Base-by-base conservation (phyloP, 2,113 vertebrate genomes). In the Ondatra zibethicus region DNA sequence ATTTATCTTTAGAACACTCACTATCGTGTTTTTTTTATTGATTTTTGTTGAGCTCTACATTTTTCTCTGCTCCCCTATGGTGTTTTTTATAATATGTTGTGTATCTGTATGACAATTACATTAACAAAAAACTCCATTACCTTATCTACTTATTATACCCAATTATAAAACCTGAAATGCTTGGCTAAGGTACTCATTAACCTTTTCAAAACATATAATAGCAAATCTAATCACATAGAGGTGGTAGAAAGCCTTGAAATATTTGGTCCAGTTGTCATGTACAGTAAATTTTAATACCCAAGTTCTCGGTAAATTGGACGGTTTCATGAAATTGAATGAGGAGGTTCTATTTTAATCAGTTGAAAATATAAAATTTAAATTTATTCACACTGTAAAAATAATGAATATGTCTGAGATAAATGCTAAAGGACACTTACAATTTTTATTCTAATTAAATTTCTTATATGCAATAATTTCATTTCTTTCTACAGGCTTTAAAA, bases 171-270 rank as follows among this genome's bases (percentile, higher is more conserved):
- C 61, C 86, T 92, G 95, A 96, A 96, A 81, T 98, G 81, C 96
- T 96, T 98, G 97, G 92, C 96, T 96, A 97, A 97, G 97, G 90
- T 96, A 96, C 95, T 99, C 98, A 98, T 99, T 99, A 99, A 98
- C 98, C 98, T 98, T 98, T 98, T 96, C 98, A 97, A 91, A 97
- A 93, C 93, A 97, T 97, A 92, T 97, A 90, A 98, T 97, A 97
- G 73, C 93, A 97, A 98, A 98, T 97, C 97, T 98, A 98, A 99
- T 98, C 97, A 98, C 97, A 98, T 23, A 87, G 97, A 97, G 93
- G 95, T 98, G 93, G 95, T 97, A 98, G 97, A 97, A 94, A 97
- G 89, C 97, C 97, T 98, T 98, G 89, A 80, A 88, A 97, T 97
- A 98, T 98, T 98, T 97, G 98, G 98, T 97, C 95, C 72, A 97